Evolutionary conservation across 2,113 vertebrate genomes (phyloP).

Genomic region (Oplegnathus fasciatus): DNA sequence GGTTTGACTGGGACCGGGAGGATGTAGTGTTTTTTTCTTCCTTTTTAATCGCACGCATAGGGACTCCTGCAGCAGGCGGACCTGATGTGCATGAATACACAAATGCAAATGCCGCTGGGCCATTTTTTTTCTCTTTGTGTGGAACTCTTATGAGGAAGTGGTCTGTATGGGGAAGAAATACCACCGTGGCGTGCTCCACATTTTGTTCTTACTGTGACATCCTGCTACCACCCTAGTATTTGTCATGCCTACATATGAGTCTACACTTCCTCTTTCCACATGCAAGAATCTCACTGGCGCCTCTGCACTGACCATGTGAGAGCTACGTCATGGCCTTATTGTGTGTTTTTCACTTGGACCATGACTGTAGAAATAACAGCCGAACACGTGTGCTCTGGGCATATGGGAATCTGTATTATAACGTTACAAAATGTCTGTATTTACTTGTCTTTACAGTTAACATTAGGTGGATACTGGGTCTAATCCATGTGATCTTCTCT

Average conservation of each 20-base stretch:
- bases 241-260: neutral
- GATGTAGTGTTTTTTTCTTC: conserved; percentile 7
- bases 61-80: neutral
- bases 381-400: neutral
- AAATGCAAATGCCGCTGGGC: neutral
- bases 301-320: conserved; percentile 1
- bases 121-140: neutral
- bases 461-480: no score
- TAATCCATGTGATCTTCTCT: no score
- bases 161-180: neutral
- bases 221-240: neutral
- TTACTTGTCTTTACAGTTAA: no score
- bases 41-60: neutral
- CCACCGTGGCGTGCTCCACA: neutral
- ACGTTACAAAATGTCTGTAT: no score
- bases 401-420: neutral
- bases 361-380: neutral
- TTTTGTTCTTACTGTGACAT: neutral
- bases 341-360: neutral
- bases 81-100: neutral
- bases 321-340: neutral
- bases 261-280: conserved; percentile 17
- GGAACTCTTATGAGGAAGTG: conserved; percentile 31
- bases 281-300: neutral
- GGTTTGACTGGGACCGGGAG: neutral